A percentile compares a stretch with the other conserved stretches of the same genome.
Conservation (phyloP, 2,888 invertebrate genomes). For the Iphiclides podalirius region DNA sequence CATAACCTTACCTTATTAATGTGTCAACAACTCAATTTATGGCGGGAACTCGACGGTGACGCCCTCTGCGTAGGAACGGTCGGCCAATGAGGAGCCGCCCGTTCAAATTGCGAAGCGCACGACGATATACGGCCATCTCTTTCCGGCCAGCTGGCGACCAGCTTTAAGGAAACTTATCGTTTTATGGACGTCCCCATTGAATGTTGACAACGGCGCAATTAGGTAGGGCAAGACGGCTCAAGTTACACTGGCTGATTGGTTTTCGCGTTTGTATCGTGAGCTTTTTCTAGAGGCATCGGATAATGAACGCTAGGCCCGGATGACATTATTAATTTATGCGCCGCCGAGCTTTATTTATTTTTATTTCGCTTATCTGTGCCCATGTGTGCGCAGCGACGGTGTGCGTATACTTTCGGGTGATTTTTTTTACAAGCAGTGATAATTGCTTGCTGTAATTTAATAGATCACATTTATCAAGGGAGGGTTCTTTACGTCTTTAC, state of each 20-base stretch:
- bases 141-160: constrained; percentile 33
- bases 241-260: constrained; percentile 32
- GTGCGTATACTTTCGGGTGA: constrained; percentile 5
- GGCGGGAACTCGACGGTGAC: constrained; percentile 68
- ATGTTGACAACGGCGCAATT: constrained; percentile 13
- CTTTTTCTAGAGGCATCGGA: constrained; percentile 31
- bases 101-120: constrained; percentile 33
- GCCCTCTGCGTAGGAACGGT: constrained; percentile 61
- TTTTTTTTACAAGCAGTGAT: neutral
- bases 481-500: neutral
- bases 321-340: constrained; percentile 73
- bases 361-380: constrained; percentile 25
- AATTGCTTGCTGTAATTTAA: neutral
- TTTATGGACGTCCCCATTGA: constrained; percentile 12
- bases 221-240: constrained; percentile 31
- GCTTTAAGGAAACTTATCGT: constrained; percentile 17
- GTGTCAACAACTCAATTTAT: constrained; percentile 81
- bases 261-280: constrained; percentile 30
- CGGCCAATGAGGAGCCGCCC: constrained; percentile 57
- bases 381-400: constrained; percentile 4
- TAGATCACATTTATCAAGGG: neutral
- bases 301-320: constrained; percentile 50
- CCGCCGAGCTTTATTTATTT: constrained; percentile 39
- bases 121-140: constrained; percentile 44
- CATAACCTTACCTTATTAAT: constrained; percentile 76